Percentiles rank a stretch among this genome's conserved stretches.
phyloP scores from a whole-genome alignment of 2,113 vertebrate species.

The Psephotus haematonotus region DNA sequence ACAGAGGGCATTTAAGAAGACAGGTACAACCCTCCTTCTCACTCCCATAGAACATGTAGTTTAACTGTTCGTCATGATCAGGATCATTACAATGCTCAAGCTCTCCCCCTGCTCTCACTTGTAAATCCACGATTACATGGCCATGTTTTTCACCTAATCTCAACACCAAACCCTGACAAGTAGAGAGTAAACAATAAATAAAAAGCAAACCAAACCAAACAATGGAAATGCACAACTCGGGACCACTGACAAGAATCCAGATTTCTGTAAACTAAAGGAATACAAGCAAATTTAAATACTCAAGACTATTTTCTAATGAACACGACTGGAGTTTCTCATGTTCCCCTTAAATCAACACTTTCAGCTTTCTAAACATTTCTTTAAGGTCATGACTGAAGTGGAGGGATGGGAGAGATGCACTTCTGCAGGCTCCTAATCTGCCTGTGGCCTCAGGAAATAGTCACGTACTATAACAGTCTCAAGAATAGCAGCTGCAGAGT shows the following conservation, averaged over 20 bases:
- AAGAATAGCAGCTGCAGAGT: neutral
- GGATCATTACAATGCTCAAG: neutral
- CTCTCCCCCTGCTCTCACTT: neutral
- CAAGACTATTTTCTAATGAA: neutral
- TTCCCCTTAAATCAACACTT: neutral
- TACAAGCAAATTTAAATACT: neutral
- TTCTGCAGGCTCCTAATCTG: neutral
- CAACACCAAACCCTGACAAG: neutral
- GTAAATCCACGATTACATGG: neutral
- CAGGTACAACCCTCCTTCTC: neutral
- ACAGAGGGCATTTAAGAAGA: neutral
- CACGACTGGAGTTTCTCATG: neutral
- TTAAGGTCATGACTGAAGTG: neutral
- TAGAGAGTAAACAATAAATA: neutral
- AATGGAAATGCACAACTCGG: neutral
- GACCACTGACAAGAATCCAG: neutral
- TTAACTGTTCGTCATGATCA: neutral
- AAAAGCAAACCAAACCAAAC: fast-evolving
- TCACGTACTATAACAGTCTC: neutral
- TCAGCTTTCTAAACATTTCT: neutral
- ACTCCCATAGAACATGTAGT: neutral
- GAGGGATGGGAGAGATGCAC: neutral
- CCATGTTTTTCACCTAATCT: neutral
- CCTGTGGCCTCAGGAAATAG: neutral
- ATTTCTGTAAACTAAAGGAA: neutral